Evolutionary conservation across 2,113 vertebrate species (phyloP).

Genomic region (Typhlomys cinereus): DNA sequence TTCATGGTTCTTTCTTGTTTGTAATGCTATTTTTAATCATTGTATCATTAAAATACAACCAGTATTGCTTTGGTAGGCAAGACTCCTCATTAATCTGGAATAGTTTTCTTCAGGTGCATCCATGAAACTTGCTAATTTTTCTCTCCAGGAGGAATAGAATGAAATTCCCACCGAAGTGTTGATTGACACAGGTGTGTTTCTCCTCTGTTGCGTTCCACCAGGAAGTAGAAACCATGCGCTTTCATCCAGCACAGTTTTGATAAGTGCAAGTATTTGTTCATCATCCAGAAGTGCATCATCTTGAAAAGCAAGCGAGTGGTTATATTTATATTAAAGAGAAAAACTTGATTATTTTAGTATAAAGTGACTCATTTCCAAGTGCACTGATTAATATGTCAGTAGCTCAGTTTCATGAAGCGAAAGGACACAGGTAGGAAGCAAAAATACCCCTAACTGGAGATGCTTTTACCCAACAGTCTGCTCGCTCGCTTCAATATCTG

Average conservation of each 20-base stretch:
- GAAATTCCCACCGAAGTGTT: constrained; percentile 20
- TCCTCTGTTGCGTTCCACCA: background rate
- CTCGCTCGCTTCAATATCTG: background rate
- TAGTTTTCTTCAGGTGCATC: constrained; percentile 1
- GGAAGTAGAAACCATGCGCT: background rate
- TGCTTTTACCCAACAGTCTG: no score
- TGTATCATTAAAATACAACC: constrained; percentile 20
- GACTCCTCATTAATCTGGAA: constrained; percentile 54
- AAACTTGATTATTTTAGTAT: constrained; percentile 35
- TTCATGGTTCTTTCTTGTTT: constrained; percentile 48
- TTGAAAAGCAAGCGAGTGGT: constrained; percentile 10
- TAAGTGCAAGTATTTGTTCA: background rate
- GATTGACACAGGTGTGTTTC: background rate
- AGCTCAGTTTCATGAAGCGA: no score
- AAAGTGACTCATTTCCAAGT: constrained; percentile 22
- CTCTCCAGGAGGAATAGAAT: background rate
- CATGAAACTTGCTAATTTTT: constrained; percentile 45
- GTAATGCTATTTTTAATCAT: constrained; percentile 46
- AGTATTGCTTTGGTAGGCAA: constrained; percentile 41
- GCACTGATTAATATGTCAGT: background rate
- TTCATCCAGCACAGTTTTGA: constrained; percentile 6
- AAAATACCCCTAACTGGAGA: no score
- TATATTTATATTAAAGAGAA: background rate
- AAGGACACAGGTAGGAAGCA: background rate
- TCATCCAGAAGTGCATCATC: constrained; percentile 23